These are phyloP conservation scores for Chelonia mydas DNA, from an alignment of 2,797 vertebrate genomes.

Conservation along the genomic window DNA sequence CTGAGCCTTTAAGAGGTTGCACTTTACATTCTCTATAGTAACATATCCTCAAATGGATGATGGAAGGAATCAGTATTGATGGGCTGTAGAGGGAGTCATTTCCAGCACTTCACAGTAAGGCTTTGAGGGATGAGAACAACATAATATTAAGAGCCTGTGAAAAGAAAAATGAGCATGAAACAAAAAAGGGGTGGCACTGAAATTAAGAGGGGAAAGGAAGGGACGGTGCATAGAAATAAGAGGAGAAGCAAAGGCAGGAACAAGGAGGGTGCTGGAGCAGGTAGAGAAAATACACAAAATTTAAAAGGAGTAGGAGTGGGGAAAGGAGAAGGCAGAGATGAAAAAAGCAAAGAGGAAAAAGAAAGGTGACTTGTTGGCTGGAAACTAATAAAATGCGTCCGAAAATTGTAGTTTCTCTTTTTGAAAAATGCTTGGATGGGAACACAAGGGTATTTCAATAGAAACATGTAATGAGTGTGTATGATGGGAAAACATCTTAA, in stretches of 20 bases:
- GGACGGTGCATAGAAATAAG: not conserved
- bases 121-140: no score
- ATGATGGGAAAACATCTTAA: not conserved
- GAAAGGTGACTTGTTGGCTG: not conserved
- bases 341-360: not conserved
- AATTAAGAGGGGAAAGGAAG: not conserved
- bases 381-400: not conserved
- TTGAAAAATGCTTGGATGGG: not conserved
- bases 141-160: not conserved
- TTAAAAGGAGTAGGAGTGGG: not conserved
- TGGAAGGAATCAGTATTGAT: no score
- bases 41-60: no score
- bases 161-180: not conserved
- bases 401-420: not conserved
- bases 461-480: not conserved
- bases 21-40: no score
- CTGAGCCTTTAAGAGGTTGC: no score
- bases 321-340: not conserved
- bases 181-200: not conserved
- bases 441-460: not conserved
- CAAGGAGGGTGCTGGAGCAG: not conserved
- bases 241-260: not conserved
- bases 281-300: not conserved
- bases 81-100: no score
- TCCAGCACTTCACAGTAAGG: no score